Evolutionary conservation across 2,113 vertebrate species (phyloP).

Genomic region (Dipodomys spectabilis): DNA sequence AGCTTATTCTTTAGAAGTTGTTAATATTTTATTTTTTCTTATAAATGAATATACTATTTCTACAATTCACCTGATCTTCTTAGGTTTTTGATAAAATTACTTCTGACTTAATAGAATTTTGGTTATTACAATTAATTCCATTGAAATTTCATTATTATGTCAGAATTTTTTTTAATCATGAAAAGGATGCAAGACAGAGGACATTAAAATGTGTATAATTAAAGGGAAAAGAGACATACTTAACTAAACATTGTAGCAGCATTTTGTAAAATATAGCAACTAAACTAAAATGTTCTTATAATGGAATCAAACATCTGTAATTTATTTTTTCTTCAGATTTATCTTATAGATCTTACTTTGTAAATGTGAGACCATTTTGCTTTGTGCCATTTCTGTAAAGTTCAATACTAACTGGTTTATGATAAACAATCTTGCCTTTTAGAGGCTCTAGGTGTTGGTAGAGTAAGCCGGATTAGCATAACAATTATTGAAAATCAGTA

Average conservation of each 20-base stretch:
- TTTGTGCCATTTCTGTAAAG: constrained; percentile 12
- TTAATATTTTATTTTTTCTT: background rate
- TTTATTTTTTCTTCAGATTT: background rate
- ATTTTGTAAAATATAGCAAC: background rate
- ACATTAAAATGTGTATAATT: background rate
- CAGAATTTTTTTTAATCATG: background rate
- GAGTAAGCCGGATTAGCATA: background rate
- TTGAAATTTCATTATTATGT: background rate
- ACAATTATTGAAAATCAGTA: background rate
- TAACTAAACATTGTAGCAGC: background rate
- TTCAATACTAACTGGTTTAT: background rate
- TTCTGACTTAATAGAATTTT: background rate
- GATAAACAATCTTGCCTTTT: background rate
- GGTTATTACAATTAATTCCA: background rate
- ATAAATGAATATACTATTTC: background rate
- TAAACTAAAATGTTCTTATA: background rate
- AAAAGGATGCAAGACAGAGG: background rate
- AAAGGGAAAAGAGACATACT: background rate
- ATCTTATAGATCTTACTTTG: background rate
- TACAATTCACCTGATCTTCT: background rate
- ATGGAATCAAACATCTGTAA: background rate
- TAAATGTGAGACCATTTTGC: background rate
- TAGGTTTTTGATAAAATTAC: background rate
- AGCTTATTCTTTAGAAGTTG: background rate
- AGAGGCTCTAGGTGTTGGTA: fast-evolving